Evolutionary conservation across 2,113 vertebrate genomes (phyloP).

Genomic region (Salvelinus sp.): DNA sequence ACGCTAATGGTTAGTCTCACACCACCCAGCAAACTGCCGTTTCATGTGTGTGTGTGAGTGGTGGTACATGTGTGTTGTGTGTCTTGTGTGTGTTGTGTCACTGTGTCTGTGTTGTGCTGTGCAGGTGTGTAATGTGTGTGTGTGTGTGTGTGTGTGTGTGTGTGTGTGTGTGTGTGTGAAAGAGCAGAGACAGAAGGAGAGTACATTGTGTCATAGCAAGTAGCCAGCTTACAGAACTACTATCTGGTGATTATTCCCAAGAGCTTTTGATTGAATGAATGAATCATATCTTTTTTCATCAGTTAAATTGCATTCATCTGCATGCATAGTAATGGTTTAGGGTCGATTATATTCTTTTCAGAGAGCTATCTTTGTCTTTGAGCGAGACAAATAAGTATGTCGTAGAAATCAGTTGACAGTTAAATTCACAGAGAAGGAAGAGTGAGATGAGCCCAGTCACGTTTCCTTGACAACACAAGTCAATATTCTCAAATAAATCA

Average conservation of each 20-base stretch:
- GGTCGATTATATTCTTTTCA: neutral
- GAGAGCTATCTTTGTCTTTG: neutral
- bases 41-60: conserved; percentile 32
- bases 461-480: neutral
- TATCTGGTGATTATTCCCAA: neutral
- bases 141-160: conserved; percentile 20
- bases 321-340: neutral
- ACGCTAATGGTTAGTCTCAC: conserved; percentile 75
- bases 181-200: neutral
- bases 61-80: conserved; percentile 15
- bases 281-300: neutral
- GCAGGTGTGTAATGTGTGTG: no score
- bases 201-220: conserved; percentile 4
- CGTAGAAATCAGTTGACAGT: neutral
- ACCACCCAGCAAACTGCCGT: conserved; percentile 48
- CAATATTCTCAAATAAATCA: conserved; percentile 12
- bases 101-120: conserved; percentile 19
- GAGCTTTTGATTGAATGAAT: neutral
- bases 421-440: no score
- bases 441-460: neutral
- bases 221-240: neutral
- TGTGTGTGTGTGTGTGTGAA: conserved; percentile 12
- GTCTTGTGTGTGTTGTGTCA: conserved; percentile 9
- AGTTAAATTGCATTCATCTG: neutral
- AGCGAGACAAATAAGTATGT: neutral